Conservation (phyloP, 64 coral and sea anemone genomes). For the Montipora cactus region DNA sequence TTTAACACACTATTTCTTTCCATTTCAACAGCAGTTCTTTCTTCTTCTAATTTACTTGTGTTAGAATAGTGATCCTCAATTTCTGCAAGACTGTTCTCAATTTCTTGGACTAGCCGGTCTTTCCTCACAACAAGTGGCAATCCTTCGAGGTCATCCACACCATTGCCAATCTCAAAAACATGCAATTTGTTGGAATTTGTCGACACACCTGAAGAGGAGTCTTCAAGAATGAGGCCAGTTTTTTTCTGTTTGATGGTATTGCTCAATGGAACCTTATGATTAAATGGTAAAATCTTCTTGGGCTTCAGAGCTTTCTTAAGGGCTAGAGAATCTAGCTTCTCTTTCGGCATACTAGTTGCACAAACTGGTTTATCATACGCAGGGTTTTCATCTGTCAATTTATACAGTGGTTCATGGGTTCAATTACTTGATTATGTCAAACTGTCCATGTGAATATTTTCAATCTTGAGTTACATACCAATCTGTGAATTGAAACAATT, state of each 20-base stretch:
- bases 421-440: background rate
- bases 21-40: slow-evolving; percentile 69
- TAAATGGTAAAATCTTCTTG: slow-evolving; percentile 3
- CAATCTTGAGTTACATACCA: background rate
- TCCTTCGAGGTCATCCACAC: slow-evolving; percentile 38
- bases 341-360: slow-evolving; percentile 44
- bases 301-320: slow-evolving; percentile 31
- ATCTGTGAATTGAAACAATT: too few relatives aligned
- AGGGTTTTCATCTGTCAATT: slow-evolving; percentile 17
- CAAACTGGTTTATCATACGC: background rate
- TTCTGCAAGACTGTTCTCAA: slow-evolving; percentile 84
- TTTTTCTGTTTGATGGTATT: background rate
- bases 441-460: background rate
- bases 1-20: slow-evolving; percentile 74
- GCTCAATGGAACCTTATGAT: slow-evolving; percentile 5
- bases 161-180: slow-evolving; percentile 30
- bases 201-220: background rate
- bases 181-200: background rate
- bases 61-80: slow-evolving; percentile 77
- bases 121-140: slow-evolving; percentile 71
- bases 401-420: background rate
- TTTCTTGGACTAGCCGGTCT: slow-evolving; percentile 83
- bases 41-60: slow-evolving; percentile 68
- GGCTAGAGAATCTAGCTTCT: slow-evolving; percentile 19
- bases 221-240: background rate